Conservation (phyloP, 1,140 invertebrate genomes). For the Drosophila gunungcola region DNA sequence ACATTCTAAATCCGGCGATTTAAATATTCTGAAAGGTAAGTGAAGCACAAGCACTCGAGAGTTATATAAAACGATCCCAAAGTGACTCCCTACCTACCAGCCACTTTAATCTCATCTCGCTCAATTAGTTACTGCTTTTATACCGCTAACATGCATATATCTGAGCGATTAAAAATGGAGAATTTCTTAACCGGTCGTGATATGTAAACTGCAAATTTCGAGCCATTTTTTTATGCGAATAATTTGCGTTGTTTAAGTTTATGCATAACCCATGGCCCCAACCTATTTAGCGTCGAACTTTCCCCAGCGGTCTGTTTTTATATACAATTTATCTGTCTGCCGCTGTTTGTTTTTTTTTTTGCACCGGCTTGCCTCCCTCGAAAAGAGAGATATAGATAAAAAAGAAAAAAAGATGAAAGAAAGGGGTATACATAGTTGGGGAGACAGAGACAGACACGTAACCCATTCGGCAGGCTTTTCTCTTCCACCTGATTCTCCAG, state of each 20-base stretch:
- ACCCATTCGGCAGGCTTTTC: slow-evolving; percentile 11
- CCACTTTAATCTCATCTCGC: slow-evolving; percentile 11
- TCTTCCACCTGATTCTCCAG: slow-evolving; percentile 32
- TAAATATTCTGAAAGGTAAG: slow-evolving; percentile 62
- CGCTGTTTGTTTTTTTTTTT: slow-evolving; percentile 41
- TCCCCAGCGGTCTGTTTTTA: slow-evolving; percentile 61
- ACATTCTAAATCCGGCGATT: slow-evolving; percentile 33
- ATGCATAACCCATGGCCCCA: slow-evolving; percentile 42
- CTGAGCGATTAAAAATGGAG: slow-evolving; percentile 28
- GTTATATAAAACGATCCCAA: slow-evolving; percentile 29
- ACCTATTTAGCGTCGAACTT: slow-evolving; percentile 62
- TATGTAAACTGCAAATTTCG: slow-evolving; percentile 31
- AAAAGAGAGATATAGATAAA: slow-evolving; percentile 19
- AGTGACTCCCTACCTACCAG: not conserved
- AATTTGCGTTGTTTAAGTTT: slow-evolving; percentile 51
- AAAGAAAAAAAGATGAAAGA: slow-evolving; percentile 26
- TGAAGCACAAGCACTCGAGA: slow-evolving; percentile 1
- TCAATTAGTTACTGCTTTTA: slow-evolving; percentile 14
- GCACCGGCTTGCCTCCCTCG: slow-evolving; percentile 52
- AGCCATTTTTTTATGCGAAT: slow-evolving; percentile 58
- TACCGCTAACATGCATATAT: slow-evolving; percentile 54
- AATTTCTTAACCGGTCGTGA: slow-evolving; percentile 3
- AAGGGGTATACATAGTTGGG: not conserved
- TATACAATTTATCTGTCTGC: slow-evolving; percentile 62
- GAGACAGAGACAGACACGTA: slow-evolving; percentile 33